A percentile compares a stretch with the other conserved stretches of the same genome.
phyloP scores from a whole-genome alignment of 2,797 vertebrate genomes.

The Phalanger gymnotis region DNA sequence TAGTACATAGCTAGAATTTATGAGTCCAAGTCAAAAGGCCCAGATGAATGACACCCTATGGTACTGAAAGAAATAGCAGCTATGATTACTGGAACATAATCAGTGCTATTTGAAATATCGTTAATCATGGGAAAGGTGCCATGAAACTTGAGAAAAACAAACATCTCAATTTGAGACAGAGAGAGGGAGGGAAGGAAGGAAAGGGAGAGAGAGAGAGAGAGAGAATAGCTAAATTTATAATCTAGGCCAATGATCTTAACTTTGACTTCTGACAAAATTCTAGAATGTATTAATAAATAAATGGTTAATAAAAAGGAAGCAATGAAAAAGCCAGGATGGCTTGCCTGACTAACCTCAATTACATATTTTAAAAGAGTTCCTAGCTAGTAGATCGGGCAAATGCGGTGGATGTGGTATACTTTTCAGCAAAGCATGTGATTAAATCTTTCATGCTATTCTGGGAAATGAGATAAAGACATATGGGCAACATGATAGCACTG shows the following conservation, averaged over 20 bases:
- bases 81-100: background rate
- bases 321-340: background rate
- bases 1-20: background rate
- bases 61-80: background rate
- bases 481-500: background rate
- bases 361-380: background rate
- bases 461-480: background rate
- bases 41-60: background rate
- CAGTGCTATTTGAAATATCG: background rate
- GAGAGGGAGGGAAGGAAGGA: background rate
- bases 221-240: background rate
- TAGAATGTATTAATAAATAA: background rate
- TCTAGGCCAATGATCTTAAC: background rate
- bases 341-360: background rate
- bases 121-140: background rate
- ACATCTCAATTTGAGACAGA: background rate
- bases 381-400: background rate
- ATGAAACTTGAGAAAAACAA: background rate
- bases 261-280: background rate
- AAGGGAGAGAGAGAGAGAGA: background rate
- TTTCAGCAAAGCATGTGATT: background rate
- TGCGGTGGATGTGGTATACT: background rate
- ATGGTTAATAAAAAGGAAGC: background rate
- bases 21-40: background rate
- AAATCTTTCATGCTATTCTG: background rate